A percentile compares a stretch with the other conserved stretches of the same genome.
These are phyloP conservation scores for Etheostoma cragini DNA, from an alignment of 2,113 vertebrate genomes.

Conservation along the genomic window DNA sequence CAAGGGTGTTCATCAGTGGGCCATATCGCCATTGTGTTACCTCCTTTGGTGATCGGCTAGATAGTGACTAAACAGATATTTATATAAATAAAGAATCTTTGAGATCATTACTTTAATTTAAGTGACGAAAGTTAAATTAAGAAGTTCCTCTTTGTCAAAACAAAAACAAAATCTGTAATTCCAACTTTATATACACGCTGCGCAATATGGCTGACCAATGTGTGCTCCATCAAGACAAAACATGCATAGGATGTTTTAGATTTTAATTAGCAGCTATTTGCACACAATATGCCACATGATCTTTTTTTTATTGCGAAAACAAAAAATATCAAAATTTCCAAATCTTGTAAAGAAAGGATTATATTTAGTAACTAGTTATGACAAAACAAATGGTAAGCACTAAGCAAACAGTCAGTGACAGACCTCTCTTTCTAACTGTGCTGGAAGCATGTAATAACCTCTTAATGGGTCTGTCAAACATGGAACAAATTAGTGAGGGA, in stretches of 20 bases:
- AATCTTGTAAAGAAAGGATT: background rate
- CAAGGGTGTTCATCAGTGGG: too few relatives aligned
- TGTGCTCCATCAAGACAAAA: background rate
- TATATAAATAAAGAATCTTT: too few relatives aligned
- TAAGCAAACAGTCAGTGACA: constrained; percentile 40
- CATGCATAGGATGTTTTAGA: background rate
- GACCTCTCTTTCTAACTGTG: constrained; percentile 24
- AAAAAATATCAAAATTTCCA: background rate
- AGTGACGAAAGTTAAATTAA: background rate
- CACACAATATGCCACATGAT: background rate
- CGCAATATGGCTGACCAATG: background rate
- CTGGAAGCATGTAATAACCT: constrained; percentile 67
- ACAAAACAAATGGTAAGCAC: constrained; percentile 45
- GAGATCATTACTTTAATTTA: too few relatives aligned
- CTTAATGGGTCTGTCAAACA: constrained; percentile 72
- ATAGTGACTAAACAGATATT: too few relatives aligned
- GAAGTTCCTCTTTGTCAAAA: background rate
- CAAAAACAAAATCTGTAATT: background rate
- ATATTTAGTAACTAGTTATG: background rate
- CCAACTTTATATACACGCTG: background rate
- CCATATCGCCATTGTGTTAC: too few relatives aligned
- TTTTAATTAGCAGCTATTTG: background rate
- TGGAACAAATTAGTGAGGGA: constrained; percentile 73
- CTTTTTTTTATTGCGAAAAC: background rate
- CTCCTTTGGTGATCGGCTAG: too few relatives aligned